Evolutionary conservation across 2,888 invertebrate species (phyloP), one percentile per base, ranked within the genome.

Genomic region (Bimastos eiseni): DNA sequence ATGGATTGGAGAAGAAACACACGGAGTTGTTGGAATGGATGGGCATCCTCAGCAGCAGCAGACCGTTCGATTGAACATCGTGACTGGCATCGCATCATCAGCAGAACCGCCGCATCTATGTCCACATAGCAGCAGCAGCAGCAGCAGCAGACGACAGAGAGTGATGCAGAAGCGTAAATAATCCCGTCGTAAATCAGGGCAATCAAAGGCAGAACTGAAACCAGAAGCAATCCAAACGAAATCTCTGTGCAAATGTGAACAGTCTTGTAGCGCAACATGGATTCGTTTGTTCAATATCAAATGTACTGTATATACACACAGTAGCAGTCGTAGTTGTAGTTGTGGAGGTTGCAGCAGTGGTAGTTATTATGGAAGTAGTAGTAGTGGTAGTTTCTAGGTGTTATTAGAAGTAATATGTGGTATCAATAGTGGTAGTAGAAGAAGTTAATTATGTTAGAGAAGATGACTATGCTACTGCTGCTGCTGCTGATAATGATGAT

Each of bases 401-500:
- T 5, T 38, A 13, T 5, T 38, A 38, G 44, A 2, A 44, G 44
- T 44, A 19, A 15, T 44, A 44, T n/a, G 19, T 44, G 6, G 19
- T 44, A 44, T 44, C 19, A 44, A 44, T 11, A 44, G 44, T 44
- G 19, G 44, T 44, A 19, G 44, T 44, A 15, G 83, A 83, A 13
- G 83, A 83, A n/a, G n/a, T n/a, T 83, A n/a, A 83, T 83, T 17
- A 83, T n/a, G 83, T n/a, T 83, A 17, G n/a, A n/a, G 83, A 83
- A n/a, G 83, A 83, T n/a, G 83, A 83, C n/a, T 3, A 83, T 83
- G 83, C 13, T 83, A n/a, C 13, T n/a, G 83, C 13, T 83, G n/a
- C 13, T 83, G 83, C 13, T 83, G 83, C 13, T n/a, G 83, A 83
- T 83, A 21, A 84, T 84, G 84, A 84, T 84, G 84, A 84, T 33